These are phyloP conservation scores for Halichoeres trimaculatus DNA, from an alignment of 2,113 vertebrate species.

Conservation along the genomic window DNA sequence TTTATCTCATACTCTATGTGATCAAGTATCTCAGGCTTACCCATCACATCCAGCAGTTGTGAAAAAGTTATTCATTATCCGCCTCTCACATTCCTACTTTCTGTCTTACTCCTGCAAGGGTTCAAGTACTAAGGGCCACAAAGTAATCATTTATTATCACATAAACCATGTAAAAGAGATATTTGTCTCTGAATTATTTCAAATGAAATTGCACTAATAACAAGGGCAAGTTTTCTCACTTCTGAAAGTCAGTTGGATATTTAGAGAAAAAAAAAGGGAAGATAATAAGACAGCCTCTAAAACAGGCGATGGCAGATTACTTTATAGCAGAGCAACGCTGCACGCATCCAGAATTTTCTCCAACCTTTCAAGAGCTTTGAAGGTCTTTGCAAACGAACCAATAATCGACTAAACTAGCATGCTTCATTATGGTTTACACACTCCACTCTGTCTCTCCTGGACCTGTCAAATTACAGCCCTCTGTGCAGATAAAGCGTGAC, in stretches of 20 bases:
- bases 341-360: conserved; percentile 8
- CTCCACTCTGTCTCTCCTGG: conserved; percentile 33
- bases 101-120: no score
- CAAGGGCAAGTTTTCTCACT: not conserved
- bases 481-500: conserved; percentile 51
- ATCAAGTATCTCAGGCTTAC: no score
- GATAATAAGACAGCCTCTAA: not conserved
- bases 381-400: conserved; percentile 36
- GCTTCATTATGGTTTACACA: conserved; percentile 41
- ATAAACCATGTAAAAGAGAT: no score
- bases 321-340: not conserved
- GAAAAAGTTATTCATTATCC: no score
- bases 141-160: no score
- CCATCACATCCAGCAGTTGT: no score
- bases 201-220: no score
- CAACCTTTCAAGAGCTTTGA: conserved; percentile 44
- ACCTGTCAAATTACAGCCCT: conserved; percentile 53
- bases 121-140: no score
- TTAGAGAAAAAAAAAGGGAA: conserved; percentile 9
- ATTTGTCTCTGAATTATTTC: no score
- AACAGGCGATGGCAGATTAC: conserved; percentile 1
- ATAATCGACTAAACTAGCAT: conserved; percentile 39
- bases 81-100: no score
- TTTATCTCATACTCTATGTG: no score
- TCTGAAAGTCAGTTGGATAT: conserved; percentile 11